A percentile compares a stretch with the other conserved stretches of the same genome.
phyloP scores from a whole-genome alignment of 2,797 vertebrate species.

The Sparidentex hasta region DNA sequence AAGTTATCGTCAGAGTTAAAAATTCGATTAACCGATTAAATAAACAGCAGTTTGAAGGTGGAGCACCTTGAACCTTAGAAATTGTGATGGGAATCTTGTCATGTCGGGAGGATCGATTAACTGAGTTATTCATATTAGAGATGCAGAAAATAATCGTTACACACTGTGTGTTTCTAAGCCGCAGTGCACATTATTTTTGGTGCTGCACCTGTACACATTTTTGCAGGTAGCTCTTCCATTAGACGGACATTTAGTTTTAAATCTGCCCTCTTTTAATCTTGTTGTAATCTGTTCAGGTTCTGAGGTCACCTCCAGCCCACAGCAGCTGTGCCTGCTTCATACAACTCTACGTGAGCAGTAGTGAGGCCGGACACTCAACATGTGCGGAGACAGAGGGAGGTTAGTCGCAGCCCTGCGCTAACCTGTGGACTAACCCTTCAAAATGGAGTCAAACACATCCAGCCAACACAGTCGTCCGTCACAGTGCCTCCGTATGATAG shows the following conservation, averaged over 20 bases:
- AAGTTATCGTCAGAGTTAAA: too few relatives aligned
- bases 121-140: too few relatives aligned
- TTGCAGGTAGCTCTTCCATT: too few relatives aligned
- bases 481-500: neutral
- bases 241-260: neutral
- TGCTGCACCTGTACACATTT: neutral
- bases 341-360: rapidly evolving
- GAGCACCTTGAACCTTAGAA: neutral
- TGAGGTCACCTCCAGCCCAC: neutral
- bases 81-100: neutral
- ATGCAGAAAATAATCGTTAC: too few relatives aligned
- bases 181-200: neutral
- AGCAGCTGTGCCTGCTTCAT: neutral
- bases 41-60: neutral
- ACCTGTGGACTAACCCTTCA: conserved; percentile 8
- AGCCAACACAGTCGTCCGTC: neutral
- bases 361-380: conserved; percentile 16
- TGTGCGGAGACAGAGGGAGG: conserved; percentile 30
- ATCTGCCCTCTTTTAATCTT: neutral
- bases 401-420: conserved; percentile 26
- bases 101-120: too few relatives aligned
- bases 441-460: conserved; percentile 29
- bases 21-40: too few relatives aligned
- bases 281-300: conserved; percentile 1
- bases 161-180: neutral